These are phyloP conservation scores for Mesoclemmys tuberculata DNA, from an alignment of 2,113 vertebrate species.

Conservation along the genomic window DNA sequence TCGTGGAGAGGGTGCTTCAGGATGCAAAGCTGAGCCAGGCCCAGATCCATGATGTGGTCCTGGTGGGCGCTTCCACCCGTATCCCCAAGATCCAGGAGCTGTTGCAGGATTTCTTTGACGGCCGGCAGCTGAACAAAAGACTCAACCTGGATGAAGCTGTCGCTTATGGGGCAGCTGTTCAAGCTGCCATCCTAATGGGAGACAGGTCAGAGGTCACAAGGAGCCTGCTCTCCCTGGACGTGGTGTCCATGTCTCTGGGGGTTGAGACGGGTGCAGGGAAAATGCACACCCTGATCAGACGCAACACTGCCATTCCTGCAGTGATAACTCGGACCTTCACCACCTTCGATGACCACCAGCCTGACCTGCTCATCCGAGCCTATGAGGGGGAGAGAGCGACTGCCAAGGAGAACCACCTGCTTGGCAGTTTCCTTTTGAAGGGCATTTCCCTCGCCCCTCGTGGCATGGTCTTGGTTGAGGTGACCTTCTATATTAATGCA, in stretches of 20 bases:
- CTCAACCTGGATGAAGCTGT: slow-evolving; percentile 52
- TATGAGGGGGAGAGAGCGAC: slow-evolving; percentile 22
- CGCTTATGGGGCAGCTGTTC: slow-evolving; percentile 39
- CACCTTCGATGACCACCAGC: slow-evolving; percentile 24
- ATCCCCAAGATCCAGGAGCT: slow-evolving; percentile 46
- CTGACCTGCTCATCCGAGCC: slow-evolving; percentile 9
- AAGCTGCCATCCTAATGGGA: slow-evolving; percentile 34
- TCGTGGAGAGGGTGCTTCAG: slow-evolving; percentile 1
- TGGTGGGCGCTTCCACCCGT: slow-evolving; percentile 41
- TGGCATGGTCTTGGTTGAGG: slow-evolving; percentile 36
- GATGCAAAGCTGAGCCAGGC: slow-evolving; percentile 6
- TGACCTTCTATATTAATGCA: slow-evolving; percentile 39
- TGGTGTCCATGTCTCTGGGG: slow-evolving; percentile 3
- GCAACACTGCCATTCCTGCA: slow-evolving; percentile 9
- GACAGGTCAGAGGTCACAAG: neutral
- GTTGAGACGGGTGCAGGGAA: slow-evolving; percentile 7
- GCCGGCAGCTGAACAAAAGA: slow-evolving; percentile 29
- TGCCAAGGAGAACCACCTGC: slow-evolving; percentile 43
- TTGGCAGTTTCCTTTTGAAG: slow-evolving; percentile 32
- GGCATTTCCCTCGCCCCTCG: slow-evolving; percentile 22
- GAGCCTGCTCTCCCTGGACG: slow-evolving; percentile 20
- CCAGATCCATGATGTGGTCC: slow-evolving; percentile 23
- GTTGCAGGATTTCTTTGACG: slow-evolving; percentile 46
- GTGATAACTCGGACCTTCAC: slow-evolving; percentile 23
- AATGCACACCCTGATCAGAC: slow-evolving; percentile 18